These are phyloP conservation scores for Etheostoma spectabile DNA, from an alignment of 2,113 vertebrate species.

Conservation along the genomic window DNA sequence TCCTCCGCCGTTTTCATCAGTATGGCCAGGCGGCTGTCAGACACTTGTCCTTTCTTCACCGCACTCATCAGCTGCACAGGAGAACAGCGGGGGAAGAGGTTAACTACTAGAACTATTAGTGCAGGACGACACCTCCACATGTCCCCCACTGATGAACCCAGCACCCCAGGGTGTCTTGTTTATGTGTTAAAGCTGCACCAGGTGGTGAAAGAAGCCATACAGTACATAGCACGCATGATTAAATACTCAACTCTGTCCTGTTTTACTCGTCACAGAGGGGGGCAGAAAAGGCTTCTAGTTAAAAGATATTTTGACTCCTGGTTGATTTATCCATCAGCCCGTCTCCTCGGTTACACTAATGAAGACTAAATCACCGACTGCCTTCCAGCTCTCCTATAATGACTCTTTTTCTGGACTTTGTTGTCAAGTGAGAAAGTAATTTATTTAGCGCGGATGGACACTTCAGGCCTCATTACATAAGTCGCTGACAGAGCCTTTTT, in stretches of 20 bases:
- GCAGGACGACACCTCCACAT: not conserved
- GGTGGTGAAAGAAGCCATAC: not conserved
- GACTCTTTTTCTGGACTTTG: slow-evolving; percentile 31
- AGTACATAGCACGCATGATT: not conserved
- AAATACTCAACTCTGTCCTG: not conserved
- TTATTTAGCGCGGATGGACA: not conserved
- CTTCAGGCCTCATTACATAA: slow-evolving; percentile 54
- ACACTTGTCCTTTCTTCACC: slow-evolving; percentile 94
- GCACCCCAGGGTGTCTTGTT: not conserved
- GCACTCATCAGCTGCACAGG: slow-evolving; percentile 93
- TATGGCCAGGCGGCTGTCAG: slow-evolving; percentile 93
- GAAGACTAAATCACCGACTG: slow-evolving; percentile 39
- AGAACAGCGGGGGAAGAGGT: not conserved
- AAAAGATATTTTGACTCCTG: not conserved
- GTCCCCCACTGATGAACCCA: not conserved
- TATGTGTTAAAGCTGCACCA: slow-evolving; percentile 30
- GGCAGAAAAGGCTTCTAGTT: no score
- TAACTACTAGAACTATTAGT: not conserved
- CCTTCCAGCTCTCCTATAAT: slow-evolving; percentile 19
- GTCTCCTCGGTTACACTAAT: slow-evolving; percentile 24
- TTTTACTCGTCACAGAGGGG: not conserved
- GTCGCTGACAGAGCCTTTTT: slow-evolving; percentile 31
- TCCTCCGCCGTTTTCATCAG: slow-evolving; percentile 95
- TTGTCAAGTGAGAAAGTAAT: slow-evolving; percentile 39
- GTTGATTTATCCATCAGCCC: not conserved